phyloP scores from a whole-genome alignment of 64 coral and sea anemone species.

The Stichodactyla helianthus region DNA sequence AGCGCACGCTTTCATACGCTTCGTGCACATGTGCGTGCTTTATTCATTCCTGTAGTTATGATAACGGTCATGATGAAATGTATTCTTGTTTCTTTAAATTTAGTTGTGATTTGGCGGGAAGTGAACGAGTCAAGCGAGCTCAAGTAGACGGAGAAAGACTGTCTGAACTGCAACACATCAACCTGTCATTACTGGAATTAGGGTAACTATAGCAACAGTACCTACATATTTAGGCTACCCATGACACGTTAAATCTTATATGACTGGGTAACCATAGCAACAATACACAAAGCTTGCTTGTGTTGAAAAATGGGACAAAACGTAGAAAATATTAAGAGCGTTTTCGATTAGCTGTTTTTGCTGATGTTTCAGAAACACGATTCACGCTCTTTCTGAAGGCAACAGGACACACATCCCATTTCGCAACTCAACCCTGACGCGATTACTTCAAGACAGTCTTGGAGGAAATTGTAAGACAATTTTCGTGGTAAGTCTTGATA shows the following conservation, averaged over 20 bases:
- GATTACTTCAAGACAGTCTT: constrained; percentile 92
- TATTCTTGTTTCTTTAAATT: neutral
- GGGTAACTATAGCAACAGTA: constrained; percentile 44
- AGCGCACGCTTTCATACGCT: no score
- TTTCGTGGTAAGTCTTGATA: constrained; percentile 70
- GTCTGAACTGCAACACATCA: constrained; percentile 81
- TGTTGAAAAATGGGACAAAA: no score
- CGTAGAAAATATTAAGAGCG: neutral
- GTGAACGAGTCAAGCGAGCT: constrained; percentile 74
- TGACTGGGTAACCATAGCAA: neutral
- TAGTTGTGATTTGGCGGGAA: constrained; percentile 91
- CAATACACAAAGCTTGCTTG: neutral
- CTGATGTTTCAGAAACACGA: constrained; percentile 65
- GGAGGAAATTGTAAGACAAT: constrained; percentile 98
- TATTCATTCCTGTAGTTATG: no score
- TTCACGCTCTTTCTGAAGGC: constrained; percentile 93
- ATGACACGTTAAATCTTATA: neutral
- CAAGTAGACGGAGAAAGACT: constrained; percentile 78
- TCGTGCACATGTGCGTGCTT: no score
- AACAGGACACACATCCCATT: constrained; percentile 89
- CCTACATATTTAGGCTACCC: no score
- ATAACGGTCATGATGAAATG: neutral
- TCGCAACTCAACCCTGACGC: constrained; percentile 84
- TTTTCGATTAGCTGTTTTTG: neutral
- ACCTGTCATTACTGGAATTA: constrained; percentile 76